Conservation (phyloP, 35 echinoderm and acorn worm genomes). For the Heliocidaris erythrogramma region DNA sequence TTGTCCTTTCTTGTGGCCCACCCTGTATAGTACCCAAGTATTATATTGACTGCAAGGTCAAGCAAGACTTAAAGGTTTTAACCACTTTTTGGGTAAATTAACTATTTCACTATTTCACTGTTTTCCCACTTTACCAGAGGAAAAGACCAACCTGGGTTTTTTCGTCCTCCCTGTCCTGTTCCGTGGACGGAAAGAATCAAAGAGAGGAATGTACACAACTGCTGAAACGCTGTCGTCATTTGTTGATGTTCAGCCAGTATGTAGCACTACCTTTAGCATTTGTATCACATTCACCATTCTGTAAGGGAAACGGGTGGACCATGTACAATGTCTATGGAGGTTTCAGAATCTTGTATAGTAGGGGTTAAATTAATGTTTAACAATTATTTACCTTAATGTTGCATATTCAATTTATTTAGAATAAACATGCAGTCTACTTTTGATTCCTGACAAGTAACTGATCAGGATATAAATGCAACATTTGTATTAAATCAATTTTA, state of each 20-base stretch:
- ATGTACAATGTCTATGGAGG: background rate
- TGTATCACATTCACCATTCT: background rate
- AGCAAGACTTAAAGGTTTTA: background rate
- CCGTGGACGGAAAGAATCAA: background rate
- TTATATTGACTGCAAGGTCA: no score
- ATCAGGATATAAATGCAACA: no score
- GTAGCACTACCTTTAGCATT: background rate
- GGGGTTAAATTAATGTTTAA: no score
- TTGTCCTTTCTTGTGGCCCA: background rate
- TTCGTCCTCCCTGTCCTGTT: constrained; percentile 12
- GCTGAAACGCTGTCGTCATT: constrained; percentile 4
- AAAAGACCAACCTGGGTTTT: constrained; percentile 19
- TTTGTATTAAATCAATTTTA: no score
- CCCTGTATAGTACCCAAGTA: background rate
- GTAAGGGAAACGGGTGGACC: background rate
- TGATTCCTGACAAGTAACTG: no score
- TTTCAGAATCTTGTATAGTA: background rate
- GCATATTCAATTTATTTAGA: background rate
- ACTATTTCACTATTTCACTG: background rate
- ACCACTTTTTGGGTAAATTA: background rate
- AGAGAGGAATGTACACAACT: constrained; percentile 14
- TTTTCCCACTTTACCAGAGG: background rate
- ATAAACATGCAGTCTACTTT: background rate
- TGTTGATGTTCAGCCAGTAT: constrained; percentile 10
- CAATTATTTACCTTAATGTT: background rate